Percentiles rank a stretch among this genome's conserved stretches.
These are phyloP conservation scores for Acipenser oxyrinchus DNA, from an alignment of 2,797 vertebrate species.

Conservation along the genomic window DNA sequence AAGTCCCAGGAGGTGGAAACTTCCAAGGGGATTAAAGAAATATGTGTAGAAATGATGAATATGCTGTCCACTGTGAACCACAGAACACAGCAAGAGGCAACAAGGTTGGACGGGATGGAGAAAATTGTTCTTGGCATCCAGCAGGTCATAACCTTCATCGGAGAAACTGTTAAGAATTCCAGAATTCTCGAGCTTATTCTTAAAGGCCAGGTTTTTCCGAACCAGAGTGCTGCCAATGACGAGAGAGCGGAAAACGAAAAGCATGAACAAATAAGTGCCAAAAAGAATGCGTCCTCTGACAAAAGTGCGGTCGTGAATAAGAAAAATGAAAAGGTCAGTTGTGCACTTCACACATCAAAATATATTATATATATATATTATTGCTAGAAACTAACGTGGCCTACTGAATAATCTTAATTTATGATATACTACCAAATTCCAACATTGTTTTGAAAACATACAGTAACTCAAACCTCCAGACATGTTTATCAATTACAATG, in stretches of 20 bases:
- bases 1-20: slow-evolving; percentile 34
- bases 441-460: no score
- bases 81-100: slow-evolving; percentile 57
- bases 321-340: slow-evolving; percentile 64
- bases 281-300: slow-evolving; percentile 48
- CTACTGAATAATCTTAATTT: no score
- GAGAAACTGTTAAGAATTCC: slow-evolving; percentile 62
- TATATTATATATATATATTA: no score
- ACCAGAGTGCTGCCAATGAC: slow-evolving; percentile 29
- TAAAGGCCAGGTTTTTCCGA: slow-evolving; percentile 49
- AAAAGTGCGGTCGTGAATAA: slow-evolving; percentile 34
- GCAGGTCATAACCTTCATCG: slow-evolving; percentile 64
- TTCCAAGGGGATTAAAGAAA: slow-evolving; percentile 56
- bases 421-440: no score
- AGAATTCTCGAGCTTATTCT: slow-evolving; percentile 56
- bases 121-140: slow-evolving; percentile 64
- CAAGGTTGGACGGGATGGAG: slow-evolving; percentile 68
- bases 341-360: background rate
- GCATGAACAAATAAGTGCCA: slow-evolving; percentile 41
- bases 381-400: no score
- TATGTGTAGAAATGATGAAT: slow-evolving; percentile 73
- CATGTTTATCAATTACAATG: no score
- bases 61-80: slow-evolving; percentile 57
- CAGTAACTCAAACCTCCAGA: no score
- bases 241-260: slow-evolving; percentile 39